phyloP scores from a whole-genome alignment of 2,888 invertebrate genomes.

The Steinernema hermaphroditum region DNA sequence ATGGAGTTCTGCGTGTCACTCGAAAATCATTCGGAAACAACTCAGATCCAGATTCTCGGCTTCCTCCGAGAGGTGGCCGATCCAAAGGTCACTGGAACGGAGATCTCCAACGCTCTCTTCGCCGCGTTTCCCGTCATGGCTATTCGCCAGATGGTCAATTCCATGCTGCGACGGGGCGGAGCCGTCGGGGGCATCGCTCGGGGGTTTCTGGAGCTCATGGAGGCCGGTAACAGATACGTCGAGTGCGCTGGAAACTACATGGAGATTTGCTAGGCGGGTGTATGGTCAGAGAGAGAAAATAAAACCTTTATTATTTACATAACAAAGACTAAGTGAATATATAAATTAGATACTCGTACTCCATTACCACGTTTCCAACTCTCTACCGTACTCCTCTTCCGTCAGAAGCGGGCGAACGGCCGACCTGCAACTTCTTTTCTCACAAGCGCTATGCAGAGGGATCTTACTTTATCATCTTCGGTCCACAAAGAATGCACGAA shows the following conservation, averaged over 20 bases:
- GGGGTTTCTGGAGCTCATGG: too few relatives aligned
- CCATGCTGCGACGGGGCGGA: background rate
- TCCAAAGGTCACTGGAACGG: background rate
- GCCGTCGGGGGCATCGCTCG: too few relatives aligned
- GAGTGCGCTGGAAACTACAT: too few relatives aligned
- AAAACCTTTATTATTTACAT: too few relatives aligned
- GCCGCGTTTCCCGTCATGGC: background rate
- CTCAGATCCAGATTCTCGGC: background rate
- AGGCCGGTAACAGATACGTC: too few relatives aligned
- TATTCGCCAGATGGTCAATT: background rate
- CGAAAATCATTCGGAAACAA: background rate
- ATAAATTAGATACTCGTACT: background rate
- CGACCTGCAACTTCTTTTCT: constrained; percentile 41
- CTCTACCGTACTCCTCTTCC: constrained; percentile 50
- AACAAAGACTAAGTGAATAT: background rate
- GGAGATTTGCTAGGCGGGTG: too few relatives aligned
- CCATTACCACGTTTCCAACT: constrained; percentile 49
- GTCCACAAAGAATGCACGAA: constrained; percentile 61
- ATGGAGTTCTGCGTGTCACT: background rate
- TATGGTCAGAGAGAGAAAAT: too few relatives aligned
- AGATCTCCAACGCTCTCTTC: background rate
- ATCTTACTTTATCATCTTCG: constrained; percentile 50
- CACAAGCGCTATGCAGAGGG: background rate
- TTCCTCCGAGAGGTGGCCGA: background rate
- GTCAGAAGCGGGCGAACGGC: constrained; percentile 54